Evolutionary conservation across 2,113 vertebrate genomes (phyloP), one percentile per base, ranked within the genome.

Genomic region (Lutjanus erythropterus): DNA sequence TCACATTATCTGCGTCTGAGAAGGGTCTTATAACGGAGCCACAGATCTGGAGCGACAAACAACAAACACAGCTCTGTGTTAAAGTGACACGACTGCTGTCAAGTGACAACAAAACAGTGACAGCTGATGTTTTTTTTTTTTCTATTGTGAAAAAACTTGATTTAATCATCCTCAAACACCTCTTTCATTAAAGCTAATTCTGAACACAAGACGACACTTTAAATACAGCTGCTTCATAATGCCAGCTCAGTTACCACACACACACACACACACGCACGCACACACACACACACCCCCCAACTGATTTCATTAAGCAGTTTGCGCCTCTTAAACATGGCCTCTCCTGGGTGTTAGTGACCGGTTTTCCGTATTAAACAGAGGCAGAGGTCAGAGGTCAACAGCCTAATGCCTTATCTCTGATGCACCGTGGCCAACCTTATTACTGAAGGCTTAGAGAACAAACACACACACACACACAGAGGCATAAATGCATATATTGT

Each of bases 341-440:
- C 89, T 91, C 87, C 78, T 60, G 88, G 85, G 89, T 91, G 88
- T 90, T 87, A 83, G 89, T 84, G 86, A 89, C 66, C 15, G 35
- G 58, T 87, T 86, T 88, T 89, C 88, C 71, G 71, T 86, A 89
- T 92, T 91, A 89, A 92, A 86, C 86, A 81, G 86, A 75, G 80
- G 23, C 58, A 71, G 74, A 84, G 89, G 90, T 91, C 86, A 86
- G 52, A 90, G 92, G 89, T 92, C 90, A 92, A 87, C 84, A 81
- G 71, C 89, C 86, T 92, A 92, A 92, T 91, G 86, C 91, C 91
- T 93, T 92, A 93, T 93, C 92, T 86, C 80, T 81, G 83, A 92
- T 92, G 88, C 91, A 83, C 86, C 89, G 83, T 87, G 81, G 88
- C 86, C 88, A 85, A 91, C 89, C 90, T 91, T 91, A 93, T 93